These are phyloP conservation scores for Hylaea fasciaria DNA, from an alignment of 2,888 invertebrate species.

Conservation along the genomic window DNA sequence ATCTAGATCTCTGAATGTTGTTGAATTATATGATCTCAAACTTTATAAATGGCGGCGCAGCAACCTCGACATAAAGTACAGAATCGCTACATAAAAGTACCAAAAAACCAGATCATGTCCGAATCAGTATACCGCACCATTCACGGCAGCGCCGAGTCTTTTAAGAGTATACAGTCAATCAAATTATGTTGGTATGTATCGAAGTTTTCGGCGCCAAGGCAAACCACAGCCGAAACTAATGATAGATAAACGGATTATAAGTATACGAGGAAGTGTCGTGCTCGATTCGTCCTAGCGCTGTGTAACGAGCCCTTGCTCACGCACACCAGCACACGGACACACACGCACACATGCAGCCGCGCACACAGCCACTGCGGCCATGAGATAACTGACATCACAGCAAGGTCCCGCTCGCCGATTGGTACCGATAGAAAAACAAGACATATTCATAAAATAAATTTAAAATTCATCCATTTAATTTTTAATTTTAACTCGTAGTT, in stretches of 20 bases:
- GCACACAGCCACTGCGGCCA: conserved; percentile 61
- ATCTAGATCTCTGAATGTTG: too few relatives aligned
- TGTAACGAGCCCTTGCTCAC: conserved; percentile 59
- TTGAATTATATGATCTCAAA: too few relatives aligned
- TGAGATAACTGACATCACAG: conserved; percentile 82
- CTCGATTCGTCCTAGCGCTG: conserved; percentile 69
- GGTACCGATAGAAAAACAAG: conserved; percentile 61
- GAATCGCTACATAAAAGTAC: conserved; percentile 11
- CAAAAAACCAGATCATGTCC: conserved; percentile 5
- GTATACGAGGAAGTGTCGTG: conserved; percentile 77
- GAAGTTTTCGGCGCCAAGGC: conserved; percentile 66
- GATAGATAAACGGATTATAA: conserved; percentile 68
- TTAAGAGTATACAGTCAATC: conserved; percentile 30
- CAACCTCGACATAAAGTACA: conserved; percentile 9
- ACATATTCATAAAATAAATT: conserved; percentile 6
- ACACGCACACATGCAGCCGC: conserved; percentile 43
- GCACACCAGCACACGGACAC: conserved; percentile 29
- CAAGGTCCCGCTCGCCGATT: conserved; percentile 72
- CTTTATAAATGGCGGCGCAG: too few relatives aligned
- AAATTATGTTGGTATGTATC: conserved; percentile 42
- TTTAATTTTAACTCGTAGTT: conserved; percentile 24
- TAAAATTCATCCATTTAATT: neutral
- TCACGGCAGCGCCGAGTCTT: conserved; percentile 19
- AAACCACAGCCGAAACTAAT: conserved; percentile 64
- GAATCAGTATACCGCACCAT: conserved; percentile 6